Base-by-base conservation (phyloP, 2,888 invertebrate species). In the Lasius platythorax region DNA sequence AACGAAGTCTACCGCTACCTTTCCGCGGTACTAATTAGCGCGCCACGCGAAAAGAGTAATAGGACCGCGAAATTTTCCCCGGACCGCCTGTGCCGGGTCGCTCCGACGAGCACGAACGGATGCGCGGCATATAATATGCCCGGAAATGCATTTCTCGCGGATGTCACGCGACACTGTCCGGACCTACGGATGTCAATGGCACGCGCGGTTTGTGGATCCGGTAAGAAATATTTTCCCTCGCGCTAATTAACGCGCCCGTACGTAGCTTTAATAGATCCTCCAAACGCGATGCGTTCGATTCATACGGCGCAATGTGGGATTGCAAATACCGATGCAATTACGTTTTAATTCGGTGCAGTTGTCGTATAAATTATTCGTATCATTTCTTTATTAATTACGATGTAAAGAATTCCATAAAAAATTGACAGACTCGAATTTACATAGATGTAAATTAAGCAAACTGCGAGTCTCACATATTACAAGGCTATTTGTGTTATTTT, bases 41-140 rank as follows among this genome's bases (percentile, higher is more conserved):
- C 33, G 33, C 61, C 61, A 72, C 72, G n/a, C 50, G 79, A 72
- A 79, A 79, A 63, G 72, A 61, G 33, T 79, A 79, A 79, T 79
- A 79, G 79, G 28, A 79, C 61, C 72, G 79, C 72, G 46, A 79
- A 79, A 79, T 79, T 79, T 72, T 70, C 46, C 61, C 72, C 46
- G 46, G 18, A 53, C 70, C 53, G 37, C 5, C 37, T 37, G 37
- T 37, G 37, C 37, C 37, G 37, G 5, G 37, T 33, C 53, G 30
- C 46, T 46, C 70, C 33, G 46, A 15, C 43, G 43, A 79, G 70
- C 58, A 79, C 46, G 61, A 30, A 66, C 33, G 6, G 11, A 70
- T 37, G 61, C 58, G 43, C 33, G 72, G n/a, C 5, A 23, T 61
- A 61, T 68, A 46, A 79, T 79, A 79, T 61, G n/a, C 56, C 28